phyloP scores from a whole-genome alignment of 2,888 invertebrate genomes.

The Lasioglossum zephyrum region DNA sequence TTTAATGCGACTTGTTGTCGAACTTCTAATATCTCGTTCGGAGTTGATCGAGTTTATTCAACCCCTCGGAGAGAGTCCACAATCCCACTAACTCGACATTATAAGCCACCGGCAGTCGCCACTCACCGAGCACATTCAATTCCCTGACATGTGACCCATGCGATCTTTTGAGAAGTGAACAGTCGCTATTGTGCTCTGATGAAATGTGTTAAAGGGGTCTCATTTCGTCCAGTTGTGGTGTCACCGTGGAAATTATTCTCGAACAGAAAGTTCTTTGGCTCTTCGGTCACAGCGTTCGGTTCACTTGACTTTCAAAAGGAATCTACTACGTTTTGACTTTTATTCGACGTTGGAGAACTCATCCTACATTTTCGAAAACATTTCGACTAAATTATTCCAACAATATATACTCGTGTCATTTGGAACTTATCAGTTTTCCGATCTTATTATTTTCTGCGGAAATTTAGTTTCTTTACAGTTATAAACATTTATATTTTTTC shows the following conservation, averaged over 20 bases:
- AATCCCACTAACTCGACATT: conserved; percentile 48
- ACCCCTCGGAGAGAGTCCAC: conserved; percentile 17
- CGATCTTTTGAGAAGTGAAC: conserved; percentile 43
- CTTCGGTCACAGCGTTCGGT: background rate
- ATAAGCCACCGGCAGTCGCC: conserved; percentile 53
- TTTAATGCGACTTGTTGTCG: conserved; percentile 32
- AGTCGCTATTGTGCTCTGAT: conserved; percentile 46
- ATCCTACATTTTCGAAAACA: background rate
- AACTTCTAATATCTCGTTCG: conserved; percentile 42
- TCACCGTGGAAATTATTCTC: conserved; percentile 14
- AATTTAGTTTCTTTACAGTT: too few species aligned
- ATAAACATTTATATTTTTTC: too few species aligned
- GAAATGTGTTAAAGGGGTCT: conserved; percentile 36
- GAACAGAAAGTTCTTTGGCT: conserved; percentile 3
- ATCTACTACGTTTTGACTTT: background rate
- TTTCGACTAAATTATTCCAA: background rate
- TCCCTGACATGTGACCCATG: conserved; percentile 42
- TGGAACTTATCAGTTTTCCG: too few species aligned
- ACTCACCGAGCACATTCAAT: conserved; percentile 51
- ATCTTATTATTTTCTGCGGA: too few species aligned
- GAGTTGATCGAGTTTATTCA: conserved; percentile 59
- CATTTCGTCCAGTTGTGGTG: conserved; percentile 1
- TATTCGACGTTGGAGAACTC: background rate
- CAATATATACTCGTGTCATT: too few species aligned
- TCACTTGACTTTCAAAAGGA: background rate